Evolutionary conservation across 2,888 invertebrate genomes (phyloP).

Genomic region (Perithous albicinctus): DNA sequence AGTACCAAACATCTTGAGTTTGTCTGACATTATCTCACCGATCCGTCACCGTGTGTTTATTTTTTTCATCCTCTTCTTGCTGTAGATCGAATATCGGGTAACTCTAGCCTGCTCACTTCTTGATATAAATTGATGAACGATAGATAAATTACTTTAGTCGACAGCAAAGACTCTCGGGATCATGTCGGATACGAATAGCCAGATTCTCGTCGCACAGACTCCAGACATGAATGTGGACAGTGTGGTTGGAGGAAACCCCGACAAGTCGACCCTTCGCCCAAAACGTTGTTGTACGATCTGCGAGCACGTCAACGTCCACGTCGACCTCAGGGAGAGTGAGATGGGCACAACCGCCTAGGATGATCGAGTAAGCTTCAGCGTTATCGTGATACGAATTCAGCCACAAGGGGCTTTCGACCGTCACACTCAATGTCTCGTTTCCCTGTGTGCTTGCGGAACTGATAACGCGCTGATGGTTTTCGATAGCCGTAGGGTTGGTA

Average conservation of each 20-base stretch:
- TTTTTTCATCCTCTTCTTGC: slow-evolving; percentile 4
- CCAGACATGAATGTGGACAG: slow-evolving; percentile 10
- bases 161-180: slow-evolving; percentile 10
- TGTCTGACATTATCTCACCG: neutral
- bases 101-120: neutral
- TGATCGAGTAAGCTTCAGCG: slow-evolving; percentile 32
- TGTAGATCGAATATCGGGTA: slow-evolving; percentile 8
- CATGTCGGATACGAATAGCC: slow-evolving; percentile 13
- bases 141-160: slow-evolving; percentile 35
- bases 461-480: slow-evolving; percentile 29
- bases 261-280: slow-evolving; percentile 8
- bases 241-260: slow-evolving; percentile 17
- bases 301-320: slow-evolving; percentile 8
- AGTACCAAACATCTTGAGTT: slow-evolving; percentile 5
- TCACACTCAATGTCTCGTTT: slow-evolving; percentile 27
- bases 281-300: slow-evolving; percentile 13
- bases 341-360: slow-evolving; percentile 19
- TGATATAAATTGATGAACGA: slow-evolving; percentile 50
- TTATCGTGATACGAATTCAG: slow-evolving; percentile 37
- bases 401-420: slow-evolving; percentile 20
- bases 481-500: slow-evolving; percentile 5
- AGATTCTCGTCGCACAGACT: slow-evolving; percentile 27
- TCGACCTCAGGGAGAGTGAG: neutral
- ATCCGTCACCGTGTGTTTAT: neutral
- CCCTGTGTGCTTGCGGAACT: slow-evolving; percentile 6